Evolutionary conservation across 1,140 invertebrate species (phyloP).

Genomic region (Drosophila persimilis): DNA sequence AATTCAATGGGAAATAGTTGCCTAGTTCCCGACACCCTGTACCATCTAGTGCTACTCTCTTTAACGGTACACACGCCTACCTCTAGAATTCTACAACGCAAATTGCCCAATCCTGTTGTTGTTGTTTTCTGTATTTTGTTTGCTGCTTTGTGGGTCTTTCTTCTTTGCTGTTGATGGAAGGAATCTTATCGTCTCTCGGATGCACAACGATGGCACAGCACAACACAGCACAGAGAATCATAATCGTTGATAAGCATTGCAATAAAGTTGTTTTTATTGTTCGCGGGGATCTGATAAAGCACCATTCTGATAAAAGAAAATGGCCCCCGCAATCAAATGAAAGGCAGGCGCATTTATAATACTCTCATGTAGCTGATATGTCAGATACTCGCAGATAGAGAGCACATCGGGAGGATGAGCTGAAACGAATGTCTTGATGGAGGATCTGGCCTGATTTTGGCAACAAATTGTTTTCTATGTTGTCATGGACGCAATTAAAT

Average conservation of each 20-base stretch:
- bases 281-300: constrained; percentile 48
- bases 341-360: constrained; percentile 6
- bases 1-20: no score
- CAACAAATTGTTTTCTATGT: constrained; percentile 29
- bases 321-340: constrained; percentile 7
- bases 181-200: constrained; percentile 49
- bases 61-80: background rate
- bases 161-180: constrained; percentile 30
- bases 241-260: constrained; percentile 71
- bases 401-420: constrained; percentile 6
- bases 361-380: constrained; percentile 18
- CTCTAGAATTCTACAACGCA: background rate
- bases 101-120: constrained; percentile 16
- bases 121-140: constrained; percentile 13
- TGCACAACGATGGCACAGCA: constrained; percentile 40
- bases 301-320: constrained; percentile 15
- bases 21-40: background rate
- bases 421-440: constrained; percentile 25
- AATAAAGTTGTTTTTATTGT: constrained; percentile 62
- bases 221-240: constrained; percentile 11
- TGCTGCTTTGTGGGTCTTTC: constrained; percentile 17
- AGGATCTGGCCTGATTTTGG: constrained; percentile 38
- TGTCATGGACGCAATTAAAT: constrained; percentile 48
- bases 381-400: constrained; percentile 24
- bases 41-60: constrained; percentile 23